phyloP scores from a whole-genome alignment of 2,888 invertebrate genomes.

The Oconnorella tubifera region DNA sequence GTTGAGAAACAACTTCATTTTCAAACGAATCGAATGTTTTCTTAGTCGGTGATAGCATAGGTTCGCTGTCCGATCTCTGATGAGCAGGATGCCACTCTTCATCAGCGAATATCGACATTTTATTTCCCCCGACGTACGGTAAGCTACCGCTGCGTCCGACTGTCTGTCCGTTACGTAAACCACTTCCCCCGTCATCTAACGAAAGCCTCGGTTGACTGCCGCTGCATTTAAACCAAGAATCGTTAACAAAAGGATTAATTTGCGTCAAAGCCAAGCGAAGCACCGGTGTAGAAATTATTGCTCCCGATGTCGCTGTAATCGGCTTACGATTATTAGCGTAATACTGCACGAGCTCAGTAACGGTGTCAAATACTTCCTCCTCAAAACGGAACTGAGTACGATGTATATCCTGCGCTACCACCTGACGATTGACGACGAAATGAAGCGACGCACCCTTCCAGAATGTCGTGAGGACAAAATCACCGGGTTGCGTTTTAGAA shows the following conservation, averaged over 20 bases:
- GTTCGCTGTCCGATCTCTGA: conserved; percentile 21
- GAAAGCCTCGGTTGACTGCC: conserved; percentile 47
- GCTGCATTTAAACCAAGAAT: conserved; percentile 28
- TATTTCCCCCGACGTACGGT: conserved; percentile 2
- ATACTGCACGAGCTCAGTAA: conserved; percentile 86
- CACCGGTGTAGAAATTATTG: conserved; percentile 64
- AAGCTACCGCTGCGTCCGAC: conserved; percentile 13
- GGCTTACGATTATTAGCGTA: conserved; percentile 87
- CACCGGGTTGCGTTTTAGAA: conserved; percentile 87
- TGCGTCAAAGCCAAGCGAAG: conserved; percentile 11
- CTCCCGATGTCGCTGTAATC: conserved; percentile 82
- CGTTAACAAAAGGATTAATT: not conserved
- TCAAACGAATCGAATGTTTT: not conserved
- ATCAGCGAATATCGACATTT: not conserved
- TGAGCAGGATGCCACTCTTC: not conserved
- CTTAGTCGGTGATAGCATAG: conserved; percentile 7
- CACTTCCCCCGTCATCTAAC: conserved; percentile 30
- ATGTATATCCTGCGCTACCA: conserved; percentile 33
- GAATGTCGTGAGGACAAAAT: conserved; percentile 86
- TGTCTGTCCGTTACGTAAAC: conserved; percentile 8
- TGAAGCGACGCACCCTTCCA: conserved; percentile 78
- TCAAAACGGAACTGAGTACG: conserved; percentile 74
- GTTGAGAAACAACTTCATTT: not conserved
- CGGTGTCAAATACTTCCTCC: conserved; percentile 86
- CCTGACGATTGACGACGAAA: conserved; percentile 77